Evolutionary conservation across 2,113 vertebrate genomes (phyloP), one percentile per base, ranked within the genome.

Genomic region (Neotragus moschatus): DNA sequence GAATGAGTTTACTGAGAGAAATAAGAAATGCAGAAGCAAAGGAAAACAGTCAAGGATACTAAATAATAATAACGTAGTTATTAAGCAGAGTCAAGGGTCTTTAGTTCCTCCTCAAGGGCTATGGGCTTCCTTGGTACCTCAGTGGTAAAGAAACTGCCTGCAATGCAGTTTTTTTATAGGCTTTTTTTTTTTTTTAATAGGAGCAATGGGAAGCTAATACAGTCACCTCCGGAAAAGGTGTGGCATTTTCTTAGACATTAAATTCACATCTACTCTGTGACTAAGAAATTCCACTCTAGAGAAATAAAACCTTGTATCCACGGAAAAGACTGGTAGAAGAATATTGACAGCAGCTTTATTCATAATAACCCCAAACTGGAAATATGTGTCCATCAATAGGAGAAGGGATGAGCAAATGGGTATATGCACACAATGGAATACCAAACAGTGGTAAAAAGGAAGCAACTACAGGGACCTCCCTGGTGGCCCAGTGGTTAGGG

Each of bases 311-410:
- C 36, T 39, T 11, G 3, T 4, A 25, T 23, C 51, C 14, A 6
- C 2, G 2, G 79, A 43, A 81, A 58, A 77, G 63, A 36, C 13
- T 1, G 8, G 28, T 14, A 10, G 7, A 55, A 77, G 63, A 49
- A 55, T 36, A 45, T 1, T 16, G 12, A 21, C 16, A 51, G 49
- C 36, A 36, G 16, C 23, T 75, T 73, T 92, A 23, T 30, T 84
- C 77, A 75, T 25, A n/a, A 53, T 13, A 81, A 28, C 33, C 25
- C 33, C 17, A 49, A 15, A 36, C 10, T 43, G 60, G 43, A 88
- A 53, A 45, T 60, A 16, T 8, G 61, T 16, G 4, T n/a, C n/a
- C 75, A 7, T n/a, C 5, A 1, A 0, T n/a, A n/a, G n/a, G 53
- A 53, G 28, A 73, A 19, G 28, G 36, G 70, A 28, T 23, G 3